Conservation (phyloP, 2,113 vertebrate genomes). For the Peromyscus californicus region DNA sequence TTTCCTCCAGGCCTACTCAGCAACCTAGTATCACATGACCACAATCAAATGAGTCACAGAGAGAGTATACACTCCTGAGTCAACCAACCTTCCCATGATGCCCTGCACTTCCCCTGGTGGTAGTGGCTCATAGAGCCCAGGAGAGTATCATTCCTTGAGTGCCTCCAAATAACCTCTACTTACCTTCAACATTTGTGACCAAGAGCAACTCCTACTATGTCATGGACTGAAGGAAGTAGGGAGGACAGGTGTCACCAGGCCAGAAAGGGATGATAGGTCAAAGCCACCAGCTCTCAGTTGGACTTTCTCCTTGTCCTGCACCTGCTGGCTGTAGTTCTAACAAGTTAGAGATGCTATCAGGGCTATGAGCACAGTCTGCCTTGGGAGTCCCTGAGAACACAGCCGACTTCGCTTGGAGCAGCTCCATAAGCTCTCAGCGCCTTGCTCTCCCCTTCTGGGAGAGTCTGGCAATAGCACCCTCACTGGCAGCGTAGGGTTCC, state of each 20-base stretch:
- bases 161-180: too few relatives aligned
- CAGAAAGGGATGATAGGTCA: rapidly evolving
- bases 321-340: not conserved
- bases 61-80: rapidly evolving
- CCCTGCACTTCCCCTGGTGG: rapidly evolving
- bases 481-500: rapidly evolving
- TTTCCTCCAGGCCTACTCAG: not conserved
- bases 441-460: not conserved
- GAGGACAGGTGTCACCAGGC: not conserved
- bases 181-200: not conserved
- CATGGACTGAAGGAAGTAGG: rapidly evolving
- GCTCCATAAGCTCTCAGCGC: not conserved
- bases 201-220: rapidly evolving
- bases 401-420: not conserved
- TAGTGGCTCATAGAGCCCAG: rapidly evolving
- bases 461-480: rapidly evolving
- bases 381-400: not conserved
- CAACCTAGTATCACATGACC: not conserved
- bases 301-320: not conserved
- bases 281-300: rapidly evolving
- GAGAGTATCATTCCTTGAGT: rapidly evolving
- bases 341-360: rapidly evolving
- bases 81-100: rapidly evolving
- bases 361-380: rapidly evolving
- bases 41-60: not conserved